Conservation (phyloP, 2,888 invertebrate genomes). For the Auanema sp. region DNA sequence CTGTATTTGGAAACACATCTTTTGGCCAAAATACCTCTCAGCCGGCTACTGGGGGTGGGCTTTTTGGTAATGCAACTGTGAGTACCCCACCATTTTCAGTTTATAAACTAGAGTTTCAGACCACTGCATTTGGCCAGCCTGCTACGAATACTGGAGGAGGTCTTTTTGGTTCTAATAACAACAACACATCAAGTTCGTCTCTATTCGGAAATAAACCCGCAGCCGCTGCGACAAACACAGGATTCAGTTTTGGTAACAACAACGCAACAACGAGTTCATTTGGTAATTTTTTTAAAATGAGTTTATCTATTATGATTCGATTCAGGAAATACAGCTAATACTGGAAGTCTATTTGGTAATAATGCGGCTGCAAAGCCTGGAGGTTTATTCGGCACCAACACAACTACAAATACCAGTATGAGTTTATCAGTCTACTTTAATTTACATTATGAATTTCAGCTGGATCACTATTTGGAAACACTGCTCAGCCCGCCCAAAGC, state of each 20-base stretch:
- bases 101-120: conserved; percentile 28
- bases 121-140: conserved; percentile 34
- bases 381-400: conserved; percentile 47
- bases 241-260: conserved; percentile 39
- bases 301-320: too few species aligned
- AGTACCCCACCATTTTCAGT: conserved; percentile 2
- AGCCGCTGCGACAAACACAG: conserved; percentile 17
- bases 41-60: conserved; percentile 47
- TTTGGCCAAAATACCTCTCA: conserved; percentile 40
- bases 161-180: conserved; percentile 65
- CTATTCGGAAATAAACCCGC: conserved; percentile 46
- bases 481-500: conserved; percentile 19
- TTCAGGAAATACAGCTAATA: conserved; percentile 21
- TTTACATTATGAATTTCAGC: too few species aligned
- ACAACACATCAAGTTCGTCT: conserved; percentile 34
- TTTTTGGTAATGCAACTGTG: conserved; percentile 51
- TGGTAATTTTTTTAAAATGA: conserved; percentile 65
- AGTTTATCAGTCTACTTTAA: too few species aligned
- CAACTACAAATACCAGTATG: conserved; percentile 31
- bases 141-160: conserved; percentile 27
- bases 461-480: conserved; percentile 1
- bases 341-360: conserved; percentile 42
- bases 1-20: conserved; percentile 25
- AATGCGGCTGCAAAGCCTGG: conserved; percentile 27
- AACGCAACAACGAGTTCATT: conserved; percentile 34